Conservation (phyloP, 2,888 invertebrate species). For the Laspeyria flexula region DNA sequence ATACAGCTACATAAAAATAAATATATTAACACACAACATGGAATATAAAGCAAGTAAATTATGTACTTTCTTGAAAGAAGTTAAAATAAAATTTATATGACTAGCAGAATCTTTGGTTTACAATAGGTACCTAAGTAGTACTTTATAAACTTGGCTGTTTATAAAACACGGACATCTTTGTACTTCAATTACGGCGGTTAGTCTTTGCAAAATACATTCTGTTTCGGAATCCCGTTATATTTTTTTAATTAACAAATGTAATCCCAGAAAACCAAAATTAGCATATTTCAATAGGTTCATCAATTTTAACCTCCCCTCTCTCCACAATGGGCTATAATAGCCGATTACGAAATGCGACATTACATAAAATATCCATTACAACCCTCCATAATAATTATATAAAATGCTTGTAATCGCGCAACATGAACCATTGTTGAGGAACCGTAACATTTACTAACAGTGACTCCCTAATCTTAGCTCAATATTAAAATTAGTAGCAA, state of each 20-base stretch:
- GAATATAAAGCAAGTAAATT: slow-evolving; percentile 21
- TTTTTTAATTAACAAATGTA: not conserved
- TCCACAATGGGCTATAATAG: no score
- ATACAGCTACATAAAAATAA: slow-evolving; percentile 24
- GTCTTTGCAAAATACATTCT: not conserved
- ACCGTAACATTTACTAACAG: no score
- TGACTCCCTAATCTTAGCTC: no score
- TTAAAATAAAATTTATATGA: slow-evolving; percentile 25
- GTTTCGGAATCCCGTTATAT: not conserved
- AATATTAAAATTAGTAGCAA: no score
- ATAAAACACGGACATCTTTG: no score
- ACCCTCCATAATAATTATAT: no score
- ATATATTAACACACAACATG: not conserved
- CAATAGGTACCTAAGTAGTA: no score
- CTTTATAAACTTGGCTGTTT: not conserved
- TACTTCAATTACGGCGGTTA: not conserved
- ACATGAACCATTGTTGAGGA: no score
- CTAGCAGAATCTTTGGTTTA: slow-evolving; percentile 22
- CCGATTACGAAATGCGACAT: no score
- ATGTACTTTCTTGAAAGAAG: slow-evolving; percentile 29
- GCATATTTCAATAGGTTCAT: not conserved
- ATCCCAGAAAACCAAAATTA: not conserved
- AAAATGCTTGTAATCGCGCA: no score
- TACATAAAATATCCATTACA: no score
- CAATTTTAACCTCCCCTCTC: not conserved